Evolutionary conservation across 2,797 vertebrate species (phyloP).

Genomic region (Coreius guichenoti): DNA sequence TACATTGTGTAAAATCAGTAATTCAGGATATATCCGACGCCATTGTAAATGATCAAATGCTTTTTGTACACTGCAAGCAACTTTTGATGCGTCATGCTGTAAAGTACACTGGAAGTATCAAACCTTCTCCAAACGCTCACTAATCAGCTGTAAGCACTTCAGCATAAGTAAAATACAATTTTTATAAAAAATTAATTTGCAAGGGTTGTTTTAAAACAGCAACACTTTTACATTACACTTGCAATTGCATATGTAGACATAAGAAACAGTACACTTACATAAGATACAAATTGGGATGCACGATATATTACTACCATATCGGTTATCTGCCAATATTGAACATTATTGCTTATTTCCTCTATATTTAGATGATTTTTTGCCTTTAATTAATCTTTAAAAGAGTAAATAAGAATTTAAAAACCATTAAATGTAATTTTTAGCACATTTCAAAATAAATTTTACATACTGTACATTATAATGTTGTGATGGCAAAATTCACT

Average conservation of each 20-base stretch:
- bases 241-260: background rate
- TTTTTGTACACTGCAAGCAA: background rate
- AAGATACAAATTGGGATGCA: background rate
- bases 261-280: background rate
- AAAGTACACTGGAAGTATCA: background rate
- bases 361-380: background rate
- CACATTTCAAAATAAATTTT: background rate
- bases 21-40: background rate
- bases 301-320: background rate
- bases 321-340: background rate
- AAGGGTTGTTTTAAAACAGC: background rate
- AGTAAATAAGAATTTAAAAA: background rate
- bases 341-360: background rate
- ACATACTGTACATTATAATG: background rate
- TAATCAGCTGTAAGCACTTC: background rate
- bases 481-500: background rate
- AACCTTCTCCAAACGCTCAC: background rate
- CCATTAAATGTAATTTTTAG: background rate
- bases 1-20: background rate
- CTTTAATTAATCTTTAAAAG: background rate
- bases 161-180: background rate
- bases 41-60: background rate
- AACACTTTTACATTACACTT: background rate
- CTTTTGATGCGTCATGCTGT: background rate
- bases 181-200: background rate